Base-by-base conservation (phyloP, 2,797 vertebrate genomes). In the Podarcis siculus region DNA sequence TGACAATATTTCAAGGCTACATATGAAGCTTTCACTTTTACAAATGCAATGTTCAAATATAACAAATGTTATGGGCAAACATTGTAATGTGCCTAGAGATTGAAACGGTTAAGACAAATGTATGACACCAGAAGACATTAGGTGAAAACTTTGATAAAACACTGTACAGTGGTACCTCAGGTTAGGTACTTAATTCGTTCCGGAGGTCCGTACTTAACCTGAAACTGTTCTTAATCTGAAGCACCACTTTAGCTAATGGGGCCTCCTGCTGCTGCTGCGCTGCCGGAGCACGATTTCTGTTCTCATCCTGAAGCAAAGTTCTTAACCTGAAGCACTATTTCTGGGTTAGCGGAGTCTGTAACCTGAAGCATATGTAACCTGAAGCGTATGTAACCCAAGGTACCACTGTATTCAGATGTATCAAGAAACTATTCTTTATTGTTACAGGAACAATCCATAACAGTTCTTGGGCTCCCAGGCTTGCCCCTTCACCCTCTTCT, bases 1-100 rank as follows among this genome's bases (percentile, higher is more conserved):
- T 94, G 90, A 91, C 77, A 72, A 45, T 90, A 32, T 90, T 90
- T 86, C 89, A 89, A 79, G n/a, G 86, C 79, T 71, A 92, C 86
- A 42, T 75, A 42, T 2, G 72, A 90, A 89, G 88, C 87, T 64
- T 89, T 88, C n/a, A 79, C 13, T 49, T 21, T 77, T 77, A 45
- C 19, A 67, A 49, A 49, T 80, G 30, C 58, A 80, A 66, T 49
- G 71, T 80, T 64, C 55, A 17, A 64, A 37, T 75, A 66, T 37
- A 89, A 80, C 55, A 17, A 66, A 27, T 12, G 42, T 27, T 71
- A 23, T 32, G 19, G 42, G n/a, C 30, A 71, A 66, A 80, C 32
- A 45, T 89, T 19, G 5, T 73, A 77, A 88, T 67, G 13, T 71
- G 27, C 35, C 21, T 82, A 5, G 27, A 80, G n/a, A 21, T n/a